Conservation (phyloP, 2,888 invertebrate genomes). For the Lordiphosa andalusiaca region DNA sequence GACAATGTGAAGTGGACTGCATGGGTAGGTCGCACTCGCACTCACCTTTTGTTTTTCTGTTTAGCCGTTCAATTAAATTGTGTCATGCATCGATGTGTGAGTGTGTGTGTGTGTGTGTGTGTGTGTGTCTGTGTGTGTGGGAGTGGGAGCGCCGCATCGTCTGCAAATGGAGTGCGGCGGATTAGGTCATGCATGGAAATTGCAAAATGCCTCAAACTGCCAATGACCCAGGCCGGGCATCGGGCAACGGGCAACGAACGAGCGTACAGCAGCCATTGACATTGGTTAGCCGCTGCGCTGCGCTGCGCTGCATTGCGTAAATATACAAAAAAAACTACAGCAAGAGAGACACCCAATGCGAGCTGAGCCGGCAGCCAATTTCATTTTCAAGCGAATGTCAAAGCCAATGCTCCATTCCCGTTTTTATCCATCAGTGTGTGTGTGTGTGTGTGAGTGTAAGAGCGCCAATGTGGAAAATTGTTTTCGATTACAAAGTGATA, state of each 20-base stretch:
- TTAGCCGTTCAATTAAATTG: too few relatives aligned
- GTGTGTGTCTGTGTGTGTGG: constrained; percentile 35
- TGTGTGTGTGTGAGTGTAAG: constrained; percentile 24
- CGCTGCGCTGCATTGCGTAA: constrained; percentile 4
- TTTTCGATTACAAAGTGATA: constrained; percentile 51
- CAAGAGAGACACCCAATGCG: background rate
- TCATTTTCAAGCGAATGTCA: constrained; percentile 51
- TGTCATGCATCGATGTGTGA: constrained; percentile 42
- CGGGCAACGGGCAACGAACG: too few relatives aligned
- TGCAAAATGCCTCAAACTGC: constrained; percentile 33
- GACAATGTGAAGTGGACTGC: too few relatives aligned
- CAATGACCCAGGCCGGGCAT: constrained; percentile 16
- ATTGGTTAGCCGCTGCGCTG: background rate
- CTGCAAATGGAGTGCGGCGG: constrained; percentile 8
- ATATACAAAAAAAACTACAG: background rate
- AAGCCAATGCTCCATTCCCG: constrained; percentile 34
- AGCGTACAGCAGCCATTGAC: constrained; percentile 1
- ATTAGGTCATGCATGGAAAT: constrained; percentile 57
- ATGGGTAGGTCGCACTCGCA: too few relatives aligned
- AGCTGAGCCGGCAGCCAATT: constrained; percentile 22
- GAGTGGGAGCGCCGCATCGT: too few relatives aligned
- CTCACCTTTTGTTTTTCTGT: too few relatives aligned
- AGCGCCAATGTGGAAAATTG: constrained; percentile 61
- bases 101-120: constrained; percentile 37
- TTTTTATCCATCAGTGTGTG: background rate